Conservation (phyloP, 2,888 invertebrate species). For the Rotaria magnacalcarata region DNA sequence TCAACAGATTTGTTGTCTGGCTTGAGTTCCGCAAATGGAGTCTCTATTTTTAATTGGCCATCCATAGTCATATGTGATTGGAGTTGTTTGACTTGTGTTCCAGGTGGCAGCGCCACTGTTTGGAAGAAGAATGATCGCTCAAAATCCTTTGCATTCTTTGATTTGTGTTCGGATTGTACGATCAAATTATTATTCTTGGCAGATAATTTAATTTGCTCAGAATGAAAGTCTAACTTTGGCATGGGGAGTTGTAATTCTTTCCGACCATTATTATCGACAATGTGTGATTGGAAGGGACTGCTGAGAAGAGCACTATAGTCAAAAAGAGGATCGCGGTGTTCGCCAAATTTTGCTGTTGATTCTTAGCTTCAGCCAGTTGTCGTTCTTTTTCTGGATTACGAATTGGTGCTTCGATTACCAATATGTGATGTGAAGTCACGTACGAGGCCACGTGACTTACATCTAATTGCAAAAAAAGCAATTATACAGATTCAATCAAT, state of each 20-base stretch:
- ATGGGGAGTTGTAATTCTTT: background rate
- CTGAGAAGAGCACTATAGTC: background rate
- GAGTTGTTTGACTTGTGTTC: conserved; percentile 32
- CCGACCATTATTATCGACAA: background rate
- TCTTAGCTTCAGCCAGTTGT: background rate
- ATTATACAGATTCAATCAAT: no score
- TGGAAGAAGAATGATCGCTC: background rate
- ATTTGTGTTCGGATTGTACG: background rate
- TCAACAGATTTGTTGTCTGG: no score
- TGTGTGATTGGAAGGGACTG: background rate
- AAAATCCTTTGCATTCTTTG: background rate
- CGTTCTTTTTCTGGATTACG: background rate
- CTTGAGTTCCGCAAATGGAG: background rate
- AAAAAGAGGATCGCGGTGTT: background rate
- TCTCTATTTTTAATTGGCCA: background rate
- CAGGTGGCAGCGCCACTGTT: background rate
- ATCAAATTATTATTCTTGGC: background rate
- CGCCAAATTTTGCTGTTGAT: no score
- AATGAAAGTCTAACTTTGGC: background rate
- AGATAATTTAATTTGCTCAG: background rate
- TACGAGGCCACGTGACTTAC: background rate
- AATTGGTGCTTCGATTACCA: background rate
- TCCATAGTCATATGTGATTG: conserved; percentile 7
- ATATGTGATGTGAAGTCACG: background rate
- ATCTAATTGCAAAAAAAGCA: no score